Evolutionary conservation across 2,888 invertebrate genomes (phyloP).

Genomic region (Pollenia amentaria): DNA sequence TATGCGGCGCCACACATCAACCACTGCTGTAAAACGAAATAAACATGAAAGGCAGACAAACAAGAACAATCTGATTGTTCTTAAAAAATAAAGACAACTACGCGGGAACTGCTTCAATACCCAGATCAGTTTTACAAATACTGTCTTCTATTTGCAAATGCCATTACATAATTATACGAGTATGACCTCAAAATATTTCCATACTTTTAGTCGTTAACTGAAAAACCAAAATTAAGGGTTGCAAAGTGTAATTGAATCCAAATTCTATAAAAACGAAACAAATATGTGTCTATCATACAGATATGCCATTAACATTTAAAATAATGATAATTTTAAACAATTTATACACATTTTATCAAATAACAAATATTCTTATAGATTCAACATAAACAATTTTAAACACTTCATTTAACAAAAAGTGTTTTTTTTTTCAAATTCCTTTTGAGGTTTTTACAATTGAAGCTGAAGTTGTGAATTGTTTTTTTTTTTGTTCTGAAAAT

Average conservation of each 20-base stretch:
- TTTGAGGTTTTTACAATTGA: slow-evolving; percentile 33
- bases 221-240: neutral
- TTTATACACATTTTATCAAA: slow-evolving; percentile 2
- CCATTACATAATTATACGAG: no score
- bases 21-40: no score
- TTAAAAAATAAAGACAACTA: no score
- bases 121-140: no score
- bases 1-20: no score
- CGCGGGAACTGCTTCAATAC: no score
- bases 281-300: neutral
- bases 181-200: neutral
- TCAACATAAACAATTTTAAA: slow-evolving; percentile 29
- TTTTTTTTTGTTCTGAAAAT: neutral
- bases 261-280: neutral
- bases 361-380: slow-evolving; percentile 25
- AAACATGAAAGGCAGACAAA: no score
- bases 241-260: neutral
- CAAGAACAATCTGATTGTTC: no score
- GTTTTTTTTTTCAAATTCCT: slow-evolving; percentile 42
- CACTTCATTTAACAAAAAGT: slow-evolving; percentile 49
- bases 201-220: neutral
- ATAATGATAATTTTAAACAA: slow-evolving; percentile 13
- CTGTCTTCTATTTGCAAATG: no score
- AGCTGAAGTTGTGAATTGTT: no score
- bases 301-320: slow-evolving; percentile 13